A percentile compares a stretch with the other conserved stretches of the same genome.
These are phyloP conservation scores for Orientallactaga sibirica DNA, from an alignment of 2,797 vertebrate genomes.

Conservation along the genomic window DNA sequence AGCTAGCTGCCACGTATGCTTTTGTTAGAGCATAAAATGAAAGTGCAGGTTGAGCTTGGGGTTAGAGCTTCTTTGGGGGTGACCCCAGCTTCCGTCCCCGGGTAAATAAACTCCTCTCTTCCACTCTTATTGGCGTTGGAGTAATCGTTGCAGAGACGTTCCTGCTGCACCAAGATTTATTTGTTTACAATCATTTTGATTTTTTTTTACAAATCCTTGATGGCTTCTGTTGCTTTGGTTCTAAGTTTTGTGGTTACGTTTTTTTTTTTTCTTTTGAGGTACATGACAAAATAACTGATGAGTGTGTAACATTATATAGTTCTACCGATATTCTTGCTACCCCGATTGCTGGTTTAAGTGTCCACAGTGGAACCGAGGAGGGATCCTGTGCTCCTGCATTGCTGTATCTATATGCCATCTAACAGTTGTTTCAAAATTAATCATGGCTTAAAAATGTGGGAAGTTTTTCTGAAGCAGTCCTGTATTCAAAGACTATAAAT, in stretches of 20 bases:
- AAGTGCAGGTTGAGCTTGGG: too few species aligned
- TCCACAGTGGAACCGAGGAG: background rate
- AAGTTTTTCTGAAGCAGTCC: background rate
- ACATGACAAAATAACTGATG: background rate
- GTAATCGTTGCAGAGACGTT: too few species aligned
- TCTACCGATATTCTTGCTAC: background rate
- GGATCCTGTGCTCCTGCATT: background rate
- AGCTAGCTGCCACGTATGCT: too few species aligned
- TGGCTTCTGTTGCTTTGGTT: background rate
- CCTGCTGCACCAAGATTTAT: too few species aligned
- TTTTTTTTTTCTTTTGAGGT: background rate
- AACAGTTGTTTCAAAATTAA: slow-evolving; percentile 30
- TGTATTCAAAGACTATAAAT: slow-evolving; percentile 16
- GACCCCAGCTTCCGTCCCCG: too few species aligned
- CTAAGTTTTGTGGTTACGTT: background rate
- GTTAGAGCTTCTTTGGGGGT: too few species aligned
- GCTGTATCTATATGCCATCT: background rate
- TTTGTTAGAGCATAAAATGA: too few species aligned
- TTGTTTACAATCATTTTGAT: background rate
- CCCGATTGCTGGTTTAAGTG: background rate
- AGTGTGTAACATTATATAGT: background rate
- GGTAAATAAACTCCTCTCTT: too few species aligned
- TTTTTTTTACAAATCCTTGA: slow-evolving; percentile 37
- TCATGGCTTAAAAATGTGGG: slow-evolving; percentile 7
- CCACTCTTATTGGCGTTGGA: too few species aligned